Evolutionary conservation across 1,140 invertebrate genomes (phyloP).

Genomic region (Sycophila sp.): DNA sequence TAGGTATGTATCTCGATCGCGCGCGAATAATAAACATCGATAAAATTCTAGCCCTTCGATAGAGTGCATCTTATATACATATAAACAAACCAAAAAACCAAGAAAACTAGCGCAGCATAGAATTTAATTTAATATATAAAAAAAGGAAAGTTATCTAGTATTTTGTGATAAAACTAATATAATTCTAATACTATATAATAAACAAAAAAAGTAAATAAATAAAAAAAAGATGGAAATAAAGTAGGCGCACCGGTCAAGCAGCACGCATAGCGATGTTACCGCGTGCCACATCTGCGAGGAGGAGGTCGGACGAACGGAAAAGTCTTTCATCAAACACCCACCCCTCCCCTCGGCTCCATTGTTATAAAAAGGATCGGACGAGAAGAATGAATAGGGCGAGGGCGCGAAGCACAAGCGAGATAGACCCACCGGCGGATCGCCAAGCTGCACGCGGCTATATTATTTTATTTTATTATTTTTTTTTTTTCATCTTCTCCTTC

Average conservation of each 20-base stretch:
- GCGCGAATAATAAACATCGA: too few relatives aligned
- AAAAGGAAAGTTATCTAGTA: slow-evolving; percentile 35
- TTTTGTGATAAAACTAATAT: slow-evolving; percentile 33
- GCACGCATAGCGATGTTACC: background rate
- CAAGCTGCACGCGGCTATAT: background rate
- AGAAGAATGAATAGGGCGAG: background rate
- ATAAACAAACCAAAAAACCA: background rate
- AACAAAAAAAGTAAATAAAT: background rate
- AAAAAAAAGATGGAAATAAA: background rate
- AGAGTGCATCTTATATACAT: too few relatives aligned
- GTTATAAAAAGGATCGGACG: slow-evolving; percentile 10
- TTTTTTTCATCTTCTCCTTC: background rate
- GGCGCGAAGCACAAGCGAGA: background rate
- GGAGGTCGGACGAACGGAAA: background rate
- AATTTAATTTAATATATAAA: too few relatives aligned
- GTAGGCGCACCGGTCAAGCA: background rate
- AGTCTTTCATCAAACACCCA: slow-evolving; percentile 6
- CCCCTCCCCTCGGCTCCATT: background rate
- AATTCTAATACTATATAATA: background rate
- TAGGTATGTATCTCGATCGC: too few relatives aligned
- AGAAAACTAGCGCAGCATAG: too few relatives aligned
- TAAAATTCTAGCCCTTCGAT: too few relatives aligned
- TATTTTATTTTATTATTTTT: background rate
- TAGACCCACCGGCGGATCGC: background rate
- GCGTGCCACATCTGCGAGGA: background rate